A percentile compares a stretch with the other conserved stretches of the same genome.
Conservation (phyloP, 2,888 invertebrate species). For the Stictocephala bisonia region DNA sequence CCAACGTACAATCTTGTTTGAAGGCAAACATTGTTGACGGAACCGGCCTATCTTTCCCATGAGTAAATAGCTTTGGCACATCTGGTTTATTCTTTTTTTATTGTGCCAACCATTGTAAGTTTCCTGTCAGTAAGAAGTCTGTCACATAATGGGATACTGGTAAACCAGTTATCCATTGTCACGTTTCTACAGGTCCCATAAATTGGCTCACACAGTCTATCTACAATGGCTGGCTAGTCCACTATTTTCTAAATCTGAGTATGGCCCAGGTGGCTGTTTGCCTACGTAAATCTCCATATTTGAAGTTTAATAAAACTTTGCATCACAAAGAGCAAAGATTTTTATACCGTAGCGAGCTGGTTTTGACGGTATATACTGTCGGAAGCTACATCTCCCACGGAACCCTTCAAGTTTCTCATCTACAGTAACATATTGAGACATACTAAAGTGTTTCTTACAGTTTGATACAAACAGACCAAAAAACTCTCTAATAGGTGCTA, state of each 20-base stretch:
- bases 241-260: constrained; percentile 45
- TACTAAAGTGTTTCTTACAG: constrained; percentile 55
- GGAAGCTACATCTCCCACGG: constrained; percentile 58
- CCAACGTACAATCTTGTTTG: constrained; percentile 35
- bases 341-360: constrained; percentile 61
- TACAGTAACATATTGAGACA: constrained; percentile 54
- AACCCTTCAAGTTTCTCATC: constrained; percentile 59
- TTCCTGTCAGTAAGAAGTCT: no score
- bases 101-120: no score
- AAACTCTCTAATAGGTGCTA: constrained; percentile 58
- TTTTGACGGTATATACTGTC: constrained; percentile 59
- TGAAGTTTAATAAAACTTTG: constrained; percentile 49
- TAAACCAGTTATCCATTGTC: no score
- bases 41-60: constrained; percentile 15
- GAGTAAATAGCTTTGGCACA: constrained; percentile 39
- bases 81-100: constrained; percentile 43
- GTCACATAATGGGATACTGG: no score
- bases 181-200: constrained; percentile 54
- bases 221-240: constrained; percentile 46
- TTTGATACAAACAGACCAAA: constrained; percentile 60
- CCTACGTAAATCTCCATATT: constrained; percentile 54
- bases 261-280: constrained; percentile 52
- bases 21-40: constrained; percentile 45
- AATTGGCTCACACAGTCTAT: constrained; percentile 49
- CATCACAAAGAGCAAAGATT: constrained; percentile 58